These are phyloP conservation scores for Merluccius polli DNA, from an alignment of 2,797 vertebrate species.

Conservation along the genomic window DNA sequence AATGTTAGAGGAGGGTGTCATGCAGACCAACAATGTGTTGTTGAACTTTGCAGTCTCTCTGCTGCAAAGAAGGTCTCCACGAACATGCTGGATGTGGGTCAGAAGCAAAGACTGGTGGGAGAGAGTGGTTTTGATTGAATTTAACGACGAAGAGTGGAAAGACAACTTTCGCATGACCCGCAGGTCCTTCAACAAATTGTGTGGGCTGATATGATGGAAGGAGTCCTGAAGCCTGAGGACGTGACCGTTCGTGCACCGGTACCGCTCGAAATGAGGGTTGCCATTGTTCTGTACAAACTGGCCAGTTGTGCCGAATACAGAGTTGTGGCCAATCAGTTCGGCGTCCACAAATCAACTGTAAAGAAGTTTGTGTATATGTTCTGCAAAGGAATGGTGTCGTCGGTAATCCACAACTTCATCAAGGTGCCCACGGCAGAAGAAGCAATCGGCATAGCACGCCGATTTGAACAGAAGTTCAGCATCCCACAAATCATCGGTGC, in stretches of 20 bases:
- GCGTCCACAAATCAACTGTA: slow-evolving; percentile 10
- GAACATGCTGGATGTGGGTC: not conserved
- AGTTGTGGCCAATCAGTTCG: slow-evolving; percentile 1
- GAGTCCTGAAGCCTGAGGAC: not conserved
- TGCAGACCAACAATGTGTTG: no score
- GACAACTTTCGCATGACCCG: not conserved
- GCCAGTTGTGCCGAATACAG: not conserved
- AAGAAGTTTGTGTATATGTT: slow-evolving; percentile 19
- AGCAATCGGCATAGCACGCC: not conserved
- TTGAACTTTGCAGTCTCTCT: no score
- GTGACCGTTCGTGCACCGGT: not conserved
- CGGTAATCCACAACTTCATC: not conserved
- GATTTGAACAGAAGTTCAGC: slow-evolving; percentile 2
- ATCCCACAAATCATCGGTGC: slow-evolving; percentile 4
- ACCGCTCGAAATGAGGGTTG: not conserved
- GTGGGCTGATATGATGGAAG: not conserved
- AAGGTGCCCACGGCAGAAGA: slow-evolving; percentile 2
- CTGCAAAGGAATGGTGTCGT: slow-evolving; percentile 8
- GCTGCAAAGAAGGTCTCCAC: no score
- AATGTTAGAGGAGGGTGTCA: no score
- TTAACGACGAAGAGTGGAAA: not conserved
- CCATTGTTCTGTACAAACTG: slow-evolving; percentile 2
- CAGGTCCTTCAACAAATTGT: not conserved
- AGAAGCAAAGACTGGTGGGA: slow-evolving; percentile 6
- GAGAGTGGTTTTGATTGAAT: not conserved